phyloP scores from a whole-genome alignment of 2,797 vertebrate genomes.

The Onychomys leucogaster region DNA sequence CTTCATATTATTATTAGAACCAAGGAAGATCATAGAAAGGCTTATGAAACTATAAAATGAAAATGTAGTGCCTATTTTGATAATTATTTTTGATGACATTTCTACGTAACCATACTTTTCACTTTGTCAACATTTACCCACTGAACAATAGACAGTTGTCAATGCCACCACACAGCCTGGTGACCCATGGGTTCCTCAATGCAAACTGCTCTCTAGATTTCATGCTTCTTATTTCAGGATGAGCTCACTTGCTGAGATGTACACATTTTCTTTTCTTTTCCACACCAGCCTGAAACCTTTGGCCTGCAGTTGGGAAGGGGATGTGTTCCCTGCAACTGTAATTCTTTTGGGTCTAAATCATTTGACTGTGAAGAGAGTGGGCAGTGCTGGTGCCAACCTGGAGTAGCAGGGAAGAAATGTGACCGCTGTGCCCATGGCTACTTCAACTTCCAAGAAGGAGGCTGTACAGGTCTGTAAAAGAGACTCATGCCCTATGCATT shows the following conservation, averaged over 20 bases:
- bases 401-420: conserved; percentile 95
- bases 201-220: background rate
- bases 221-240: background rate
- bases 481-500: background rate
- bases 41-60: background rate
- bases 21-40: background rate
- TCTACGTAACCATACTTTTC: conserved; percentile 8
- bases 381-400: conserved; percentile 97
- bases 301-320: conserved; percentile 89
- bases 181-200: background rate
- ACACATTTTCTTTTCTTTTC: conserved; percentile 33
- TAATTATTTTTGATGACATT: background rate
- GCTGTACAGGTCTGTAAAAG: conserved; percentile 93
- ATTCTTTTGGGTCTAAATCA: conserved; percentile 98
- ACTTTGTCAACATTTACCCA: background rate
- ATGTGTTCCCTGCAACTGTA: conserved; percentile 97
- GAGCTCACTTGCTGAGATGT: conserved; percentile 60
- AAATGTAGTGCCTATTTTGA: background rate
- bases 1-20: background rate
- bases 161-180: background rate
- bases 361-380: conserved; percentile 95
- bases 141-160: background rate
- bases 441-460: conserved; percentile 98
- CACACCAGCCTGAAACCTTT: conserved; percentile 91
- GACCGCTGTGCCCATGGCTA: conserved; percentile 94